These are phyloP conservation scores for Anagyrus pseudococci DNA, from an alignment of 2,888 invertebrate species.

Conservation along the genomic window DNA sequence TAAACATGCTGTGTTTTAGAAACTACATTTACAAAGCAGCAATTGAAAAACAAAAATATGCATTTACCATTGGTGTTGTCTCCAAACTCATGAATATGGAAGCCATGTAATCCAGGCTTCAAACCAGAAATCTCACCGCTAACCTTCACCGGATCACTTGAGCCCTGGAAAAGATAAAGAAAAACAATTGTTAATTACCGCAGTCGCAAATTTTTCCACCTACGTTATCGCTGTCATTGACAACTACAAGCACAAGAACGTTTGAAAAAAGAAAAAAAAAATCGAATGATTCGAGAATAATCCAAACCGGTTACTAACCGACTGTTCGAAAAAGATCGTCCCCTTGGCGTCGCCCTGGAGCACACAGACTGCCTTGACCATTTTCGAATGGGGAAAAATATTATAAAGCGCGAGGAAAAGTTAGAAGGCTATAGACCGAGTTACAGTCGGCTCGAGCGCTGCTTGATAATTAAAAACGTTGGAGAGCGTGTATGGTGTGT, in stretches of 20 bases:
- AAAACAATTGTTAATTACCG: neutral
- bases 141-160: slow-evolving; percentile 74
- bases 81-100: slow-evolving; percentile 96
- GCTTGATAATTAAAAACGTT: neutral
- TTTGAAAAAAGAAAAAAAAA: neutral
- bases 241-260: too few species aligned
- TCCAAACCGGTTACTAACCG: slow-evolving; percentile 42
- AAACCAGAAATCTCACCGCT: slow-evolving; percentile 84
- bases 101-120: slow-evolving; percentile 79
- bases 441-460: neutral
- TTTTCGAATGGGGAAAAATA: slow-evolving; percentile 43
- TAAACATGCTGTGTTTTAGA: neutral
- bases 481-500: neutral
- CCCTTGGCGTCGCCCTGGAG: slow-evolving; percentile 86
- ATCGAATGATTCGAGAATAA: neutral
- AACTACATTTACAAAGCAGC: neutral
- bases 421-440: too few species aligned
- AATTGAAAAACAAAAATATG: neutral
- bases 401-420: neutral
- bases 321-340: slow-evolving; percentile 81
- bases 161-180: slow-evolving; percentile 63
- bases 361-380: slow-evolving; percentile 84
- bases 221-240: too few species aligned
- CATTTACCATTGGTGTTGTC: slow-evolving; percentile 85
- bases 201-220: too few species aligned